A percentile compares a stretch with the other conserved stretches of the same genome.
These are phyloP conservation scores for Urocolius indicus DNA, from an alignment of 2,113 vertebrate genomes.

Conservation along the genomic window DNA sequence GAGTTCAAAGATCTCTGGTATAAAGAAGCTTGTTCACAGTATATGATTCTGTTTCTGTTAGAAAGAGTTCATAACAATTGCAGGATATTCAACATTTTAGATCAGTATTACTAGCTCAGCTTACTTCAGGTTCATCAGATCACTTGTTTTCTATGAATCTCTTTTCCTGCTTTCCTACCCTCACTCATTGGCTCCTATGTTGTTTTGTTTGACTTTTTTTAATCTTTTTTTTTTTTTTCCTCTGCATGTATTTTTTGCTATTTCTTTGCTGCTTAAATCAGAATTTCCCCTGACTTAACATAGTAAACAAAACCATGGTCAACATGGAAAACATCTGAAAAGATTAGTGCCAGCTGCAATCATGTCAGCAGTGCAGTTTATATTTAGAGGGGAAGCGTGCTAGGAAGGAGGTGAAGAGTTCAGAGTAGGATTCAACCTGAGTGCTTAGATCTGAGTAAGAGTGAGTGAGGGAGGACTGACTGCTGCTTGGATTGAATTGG, in stretches of 20 bases:
- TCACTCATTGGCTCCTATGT: background rate
- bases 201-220: background rate
- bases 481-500: background rate
- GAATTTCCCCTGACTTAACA: slow-evolving; percentile 6
- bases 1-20: background rate
- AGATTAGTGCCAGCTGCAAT: slow-evolving; percentile 64
- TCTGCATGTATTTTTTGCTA: background rate
- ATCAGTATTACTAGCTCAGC: background rate
- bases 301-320: slow-evolving; percentile 61
- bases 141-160: background rate
- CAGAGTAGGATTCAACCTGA: slow-evolving; percentile 37
- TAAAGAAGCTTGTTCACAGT: background rate
- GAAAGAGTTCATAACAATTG: background rate
- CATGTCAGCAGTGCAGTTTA: slow-evolving; percentile 61
- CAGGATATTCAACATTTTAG: background rate
- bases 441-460: background rate
- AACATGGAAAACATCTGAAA: slow-evolving; percentile 66
- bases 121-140: background rate
- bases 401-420: slow-evolving; percentile 70
- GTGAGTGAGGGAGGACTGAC: background rate
- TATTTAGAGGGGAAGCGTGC: slow-evolving; percentile 67
- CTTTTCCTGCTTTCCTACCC: background rate
- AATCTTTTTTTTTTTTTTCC: background rate
- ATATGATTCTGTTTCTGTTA: background rate
- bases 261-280: slow-evolving; percentile 9